Base-by-base conservation (phyloP, 2,113 vertebrate species). In the Illadopsis cleaveri region DNA sequence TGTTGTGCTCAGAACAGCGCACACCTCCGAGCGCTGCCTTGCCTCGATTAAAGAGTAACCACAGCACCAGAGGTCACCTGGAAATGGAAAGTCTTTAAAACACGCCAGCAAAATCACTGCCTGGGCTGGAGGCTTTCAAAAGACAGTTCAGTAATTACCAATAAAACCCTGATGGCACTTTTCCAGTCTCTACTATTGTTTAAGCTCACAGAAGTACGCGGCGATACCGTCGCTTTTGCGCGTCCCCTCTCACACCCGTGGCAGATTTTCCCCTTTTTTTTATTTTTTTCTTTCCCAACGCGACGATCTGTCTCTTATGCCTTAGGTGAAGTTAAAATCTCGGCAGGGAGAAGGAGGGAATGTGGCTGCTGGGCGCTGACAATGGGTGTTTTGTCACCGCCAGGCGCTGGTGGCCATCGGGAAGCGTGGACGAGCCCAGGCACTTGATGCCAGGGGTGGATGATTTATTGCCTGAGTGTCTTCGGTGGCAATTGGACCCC, bases 391-490 rank as follows among this genome's bases (percentile, higher is more conserved):
- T 99, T 99, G 99, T 99, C 98, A 98, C 98, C 95, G 94, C 97
- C 96, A 97, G 98, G 98, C 98, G 86, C 97, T 97, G 98, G 98
- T 98, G 98, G 97, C 98, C 96, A 98, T 98, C 98, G 98, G 99
- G 98, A 99, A 99, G 98, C 98, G 95, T 90, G 98, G 98, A 97
- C 94, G 58, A 93, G 96, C 94, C 97, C 98, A 98, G 98, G 88
- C 97, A 96, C 97, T 97, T 68, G 97, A 97, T 99, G 99, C 98
- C 98, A 99, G 98, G 98, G 97, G 73, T 97, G 98, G 98, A 99
- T 99, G 99, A 99, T 99, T 99, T 99, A 99, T 99, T 99, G 98
- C 98, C 98, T 98, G 5, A 96, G 98, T 99, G 99, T 99, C 98
- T 97, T 98, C 97, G 47, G 98, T 99, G 98, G 99, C 98, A 98